phyloP scores from a whole-genome alignment of 2,888 invertebrate species.

The Morpho achilles region DNA sequence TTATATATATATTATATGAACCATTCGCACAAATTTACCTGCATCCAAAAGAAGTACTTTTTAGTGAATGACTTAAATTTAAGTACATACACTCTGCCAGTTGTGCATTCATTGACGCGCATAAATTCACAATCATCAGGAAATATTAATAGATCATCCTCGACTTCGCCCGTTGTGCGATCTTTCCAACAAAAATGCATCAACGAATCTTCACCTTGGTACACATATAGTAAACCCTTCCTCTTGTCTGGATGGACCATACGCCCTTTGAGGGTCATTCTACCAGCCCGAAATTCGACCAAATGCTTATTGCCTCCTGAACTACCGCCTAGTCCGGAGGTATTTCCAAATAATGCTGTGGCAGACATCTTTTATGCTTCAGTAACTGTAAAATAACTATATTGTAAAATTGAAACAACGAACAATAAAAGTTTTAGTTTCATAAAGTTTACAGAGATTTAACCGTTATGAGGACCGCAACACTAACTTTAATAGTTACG shows the following conservation, averaged over 20 bases:
- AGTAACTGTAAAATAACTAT: not conserved
- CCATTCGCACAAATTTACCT: constrained; percentile 76
- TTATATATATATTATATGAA: no score
- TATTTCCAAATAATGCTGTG: constrained; percentile 87
- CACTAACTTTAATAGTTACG: no score
- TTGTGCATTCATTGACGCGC: constrained; percentile 95
- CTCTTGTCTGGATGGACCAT: constrained; percentile 97
- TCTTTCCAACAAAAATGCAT: constrained; percentile 99
- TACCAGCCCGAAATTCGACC: constrained; percentile 97
- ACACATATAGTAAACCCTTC: constrained; percentile 96
- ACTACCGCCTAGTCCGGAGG: constrained; percentile 86
- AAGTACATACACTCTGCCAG: constrained; percentile 96
- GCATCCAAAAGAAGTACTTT: constrained; percentile 99
- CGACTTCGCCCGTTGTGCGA: constrained; percentile 92
- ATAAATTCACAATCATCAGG: constrained; percentile 99
- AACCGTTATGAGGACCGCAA: no score
- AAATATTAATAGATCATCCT: constrained; percentile 98
- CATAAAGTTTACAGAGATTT: no score
- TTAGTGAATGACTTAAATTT: constrained; percentile 97
- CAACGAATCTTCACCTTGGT: constrained; percentile 97
- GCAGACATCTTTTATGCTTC: constrained; percentile 73
- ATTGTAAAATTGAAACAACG: no score
- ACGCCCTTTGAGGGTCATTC: constrained; percentile 95
- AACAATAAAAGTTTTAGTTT: no score
- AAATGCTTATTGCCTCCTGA: constrained; percentile 93